Evolutionary conservation across 2,888 invertebrate species (phyloP).

Genomic region (Heteromyza rotundicornis): DNA sequence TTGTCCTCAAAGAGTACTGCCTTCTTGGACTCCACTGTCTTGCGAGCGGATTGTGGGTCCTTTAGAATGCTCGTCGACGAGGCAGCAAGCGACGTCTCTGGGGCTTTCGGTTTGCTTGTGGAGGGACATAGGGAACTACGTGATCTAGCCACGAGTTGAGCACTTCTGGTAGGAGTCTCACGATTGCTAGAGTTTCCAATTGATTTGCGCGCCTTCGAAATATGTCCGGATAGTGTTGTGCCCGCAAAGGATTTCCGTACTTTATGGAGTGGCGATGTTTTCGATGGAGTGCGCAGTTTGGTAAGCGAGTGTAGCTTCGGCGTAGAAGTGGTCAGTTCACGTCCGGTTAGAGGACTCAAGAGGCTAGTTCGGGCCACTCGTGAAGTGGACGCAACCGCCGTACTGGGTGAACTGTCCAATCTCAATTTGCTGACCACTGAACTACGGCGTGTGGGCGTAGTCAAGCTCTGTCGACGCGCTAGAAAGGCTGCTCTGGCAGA

Average conservation of each 20-base stretch:
- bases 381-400: constrained; percentile 28
- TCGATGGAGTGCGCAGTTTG: constrained; percentile 8
- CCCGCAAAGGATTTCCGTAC: constrained; percentile 32
- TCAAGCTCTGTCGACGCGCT: constrained; percentile 35
- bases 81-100: no score
- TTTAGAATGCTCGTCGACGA: constrained; percentile 17
- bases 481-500: constrained; percentile 18
- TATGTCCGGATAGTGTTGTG: constrained; percentile 26
- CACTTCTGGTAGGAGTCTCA: constrained; percentile 24
- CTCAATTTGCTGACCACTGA: neutral
- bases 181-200: constrained; percentile 26
- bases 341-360: constrained; percentile 19
- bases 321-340: constrained; percentile 24
- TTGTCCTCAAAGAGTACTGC: constrained; percentile 1
- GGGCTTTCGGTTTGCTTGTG: no score
- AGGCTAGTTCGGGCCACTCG: constrained; percentile 17
- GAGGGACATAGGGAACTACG: no score
- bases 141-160: constrained; percentile 21
- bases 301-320: neutral
- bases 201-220: constrained; percentile 42
- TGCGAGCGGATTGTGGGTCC: neutral
- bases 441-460: constrained; percentile 36
- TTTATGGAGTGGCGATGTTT: constrained; percentile 29
- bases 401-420: neutral
- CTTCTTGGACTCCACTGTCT: neutral